Evolutionary conservation across 2,888 invertebrate genomes (phyloP).

Genomic region (Adelphocoris suturalis): DNA sequence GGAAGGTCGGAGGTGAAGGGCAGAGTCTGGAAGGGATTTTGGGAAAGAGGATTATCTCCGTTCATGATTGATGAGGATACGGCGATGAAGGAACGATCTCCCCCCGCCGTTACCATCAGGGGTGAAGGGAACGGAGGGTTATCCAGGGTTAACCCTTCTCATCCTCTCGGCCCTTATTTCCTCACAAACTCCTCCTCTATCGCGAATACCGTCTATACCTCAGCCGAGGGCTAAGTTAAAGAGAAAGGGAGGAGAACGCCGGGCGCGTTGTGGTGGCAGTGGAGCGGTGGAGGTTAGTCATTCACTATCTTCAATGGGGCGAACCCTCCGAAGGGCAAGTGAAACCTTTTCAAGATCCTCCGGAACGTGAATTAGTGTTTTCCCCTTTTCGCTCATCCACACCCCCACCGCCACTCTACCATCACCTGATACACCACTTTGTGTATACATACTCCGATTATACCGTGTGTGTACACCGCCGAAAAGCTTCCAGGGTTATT

Average conservation of each 20-base stretch:
- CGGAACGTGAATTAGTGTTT: not conserved
- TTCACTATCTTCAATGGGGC: conserved; percentile 23
- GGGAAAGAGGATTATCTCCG: conserved; percentile 59
- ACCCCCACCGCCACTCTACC: not conserved
- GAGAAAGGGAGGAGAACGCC: not conserved
- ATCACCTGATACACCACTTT: not conserved
- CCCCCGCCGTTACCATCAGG: too few species aligned
- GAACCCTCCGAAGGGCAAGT: not conserved
- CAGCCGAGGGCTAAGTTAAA: not conserved
- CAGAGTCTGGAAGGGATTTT: conserved; percentile 29
- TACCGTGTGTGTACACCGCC: not conserved
- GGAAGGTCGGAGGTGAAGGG: not conserved
- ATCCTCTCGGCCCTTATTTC: not conserved
- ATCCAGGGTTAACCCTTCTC: conserved; percentile 43
- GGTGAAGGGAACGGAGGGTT: not conserved
- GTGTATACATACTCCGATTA: not conserved
- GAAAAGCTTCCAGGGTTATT: conserved; percentile 5
- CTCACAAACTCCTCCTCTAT: not conserved
- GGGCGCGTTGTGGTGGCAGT: not conserved
- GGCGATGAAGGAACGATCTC: conserved; percentile 10
- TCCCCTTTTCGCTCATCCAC: not conserved
- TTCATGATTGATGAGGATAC: conserved; percentile 62
- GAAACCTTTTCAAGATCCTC: conserved; percentile 14
- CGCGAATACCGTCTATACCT: not conserved
- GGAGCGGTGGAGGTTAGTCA: not conserved